Conservation (phyloP, 2,797 vertebrate genomes). For the Coreius guichenoti region DNA sequence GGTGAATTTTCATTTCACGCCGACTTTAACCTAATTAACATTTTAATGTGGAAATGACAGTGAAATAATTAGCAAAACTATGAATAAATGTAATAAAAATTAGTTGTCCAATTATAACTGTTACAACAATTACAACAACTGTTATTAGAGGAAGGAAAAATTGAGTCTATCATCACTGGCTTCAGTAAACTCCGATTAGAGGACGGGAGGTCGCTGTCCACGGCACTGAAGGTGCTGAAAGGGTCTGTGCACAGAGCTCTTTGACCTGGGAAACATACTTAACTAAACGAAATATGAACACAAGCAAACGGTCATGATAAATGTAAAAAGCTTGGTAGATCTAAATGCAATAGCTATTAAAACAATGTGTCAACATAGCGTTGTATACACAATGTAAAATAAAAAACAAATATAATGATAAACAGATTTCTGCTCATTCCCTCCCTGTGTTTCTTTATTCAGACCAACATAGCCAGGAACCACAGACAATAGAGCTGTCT, state of each 20-base stretch:
- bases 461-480: background rate
- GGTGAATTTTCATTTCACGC: background rate
- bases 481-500: conserved; percentile 8
- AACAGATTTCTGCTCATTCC: background rate
- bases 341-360: background rate
- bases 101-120: too few relatives aligned
- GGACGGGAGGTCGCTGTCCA: conserved; percentile 62
- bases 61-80: background rate
- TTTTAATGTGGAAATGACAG: too few relatives aligned
- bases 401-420: background rate
- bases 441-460: background rate
- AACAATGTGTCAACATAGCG: background rate
- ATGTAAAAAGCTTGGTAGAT: background rate
- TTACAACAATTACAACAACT: background rate
- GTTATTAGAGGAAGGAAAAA: background rate
- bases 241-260: background rate
- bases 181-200: conserved; percentile 21
- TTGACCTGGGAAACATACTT: background rate
- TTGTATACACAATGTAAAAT: conserved; percentile 8
- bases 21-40: too few relatives aligned
- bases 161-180: conserved; percentile 16
- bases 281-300: background rate
- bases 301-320: background rate
- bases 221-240: conserved; percentile 58
- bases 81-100: too few relatives aligned